Conservation (phyloP, 2,797 vertebrate genomes). For the Meriones psammophilus region DNA sequence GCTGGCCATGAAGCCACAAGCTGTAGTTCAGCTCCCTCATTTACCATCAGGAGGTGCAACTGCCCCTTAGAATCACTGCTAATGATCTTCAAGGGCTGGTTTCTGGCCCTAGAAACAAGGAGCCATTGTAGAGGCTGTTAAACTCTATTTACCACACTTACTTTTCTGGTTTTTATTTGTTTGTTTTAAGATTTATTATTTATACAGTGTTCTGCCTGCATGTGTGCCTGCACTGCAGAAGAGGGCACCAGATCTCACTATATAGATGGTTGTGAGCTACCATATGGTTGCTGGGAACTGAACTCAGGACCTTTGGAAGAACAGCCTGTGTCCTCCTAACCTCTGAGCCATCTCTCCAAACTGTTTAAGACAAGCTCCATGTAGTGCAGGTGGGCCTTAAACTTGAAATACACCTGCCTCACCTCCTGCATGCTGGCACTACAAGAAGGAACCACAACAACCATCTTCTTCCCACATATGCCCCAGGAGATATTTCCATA, state of each 20-base stretch:
- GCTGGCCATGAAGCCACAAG: conserved; percentile 93
- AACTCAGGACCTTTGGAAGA: too few species aligned
- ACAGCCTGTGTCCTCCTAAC: too few species aligned
- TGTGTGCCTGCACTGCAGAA: too few species aligned
- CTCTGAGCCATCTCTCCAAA: too few species aligned
- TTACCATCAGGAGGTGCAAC: conserved; percentile 90
- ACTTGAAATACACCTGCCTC: background rate
- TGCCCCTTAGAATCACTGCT: conserved; percentile 96
- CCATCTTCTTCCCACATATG: background rate
- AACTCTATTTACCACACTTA: too few species aligned
- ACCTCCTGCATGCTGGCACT: background rate
- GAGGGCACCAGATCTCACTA: too few species aligned
- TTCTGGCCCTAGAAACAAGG: conserved; percentile 66
- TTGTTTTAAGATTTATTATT: too few species aligned
- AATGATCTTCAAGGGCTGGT: conserved; percentile 90
- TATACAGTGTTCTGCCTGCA: too few species aligned
- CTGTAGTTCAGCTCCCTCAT: conserved; percentile 86
- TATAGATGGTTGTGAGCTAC: too few species aligned
- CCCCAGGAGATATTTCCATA: background rate
- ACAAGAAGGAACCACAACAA: background rate
- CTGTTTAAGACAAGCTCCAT: background rate
- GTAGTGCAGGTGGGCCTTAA: background rate
- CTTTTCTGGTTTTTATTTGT: background rate
- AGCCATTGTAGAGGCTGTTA: background rate
- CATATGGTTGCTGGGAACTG: too few species aligned